Evolutionary conservation across 2,888 invertebrate species (phyloP), one percentile per base, ranked within the genome.

Genomic region (Tetragonula carbonaria): DNA sequence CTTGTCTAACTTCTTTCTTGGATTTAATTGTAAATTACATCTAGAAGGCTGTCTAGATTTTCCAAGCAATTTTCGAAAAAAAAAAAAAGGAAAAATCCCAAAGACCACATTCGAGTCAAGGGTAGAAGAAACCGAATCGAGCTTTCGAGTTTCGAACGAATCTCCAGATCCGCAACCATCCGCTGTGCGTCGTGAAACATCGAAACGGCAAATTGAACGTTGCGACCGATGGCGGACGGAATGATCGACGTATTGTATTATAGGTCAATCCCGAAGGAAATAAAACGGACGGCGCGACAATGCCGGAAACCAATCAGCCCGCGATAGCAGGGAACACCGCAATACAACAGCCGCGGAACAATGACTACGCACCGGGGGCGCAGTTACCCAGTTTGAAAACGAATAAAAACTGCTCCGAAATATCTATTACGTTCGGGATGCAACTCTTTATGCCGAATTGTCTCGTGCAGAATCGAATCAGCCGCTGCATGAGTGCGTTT

Each of bases 391-490:
- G 75, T 55, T 28, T 23, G 21, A 66, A 57, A 33, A 18, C 5
- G 11, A 53, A 53, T 28, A 55, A 66, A 67, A 67, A 73, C 21
- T 33, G 57, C 33, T 23, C 11, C 45, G 2, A 75, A 82, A 66
- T 71, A 75, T 82, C 65, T 53, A 71, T 82, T 45, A 75, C 45
- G 33, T 33, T 45, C 45, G 51, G 14, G 72, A 68, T 63, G 55
- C 50, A 68, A 80, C 67, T 68, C 28, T 63, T 82, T 28, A 53
- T 55, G 74, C 28, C 28, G 74, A 72, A 83, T 74, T 71, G 67
- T 73, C 51, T 67, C 14, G 62, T 2, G 68, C 38, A 5, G 70
- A 38, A 84, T 78, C 84, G 78, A 84, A 84, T 78, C 78, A 57
- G 55, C 57, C 62, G 50, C 59, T 51, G 63, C 45, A 51, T 55